Evolutionary conservation across 2,113 vertebrate genomes (phyloP).

Genomic region (Jacana jacana): DNA sequence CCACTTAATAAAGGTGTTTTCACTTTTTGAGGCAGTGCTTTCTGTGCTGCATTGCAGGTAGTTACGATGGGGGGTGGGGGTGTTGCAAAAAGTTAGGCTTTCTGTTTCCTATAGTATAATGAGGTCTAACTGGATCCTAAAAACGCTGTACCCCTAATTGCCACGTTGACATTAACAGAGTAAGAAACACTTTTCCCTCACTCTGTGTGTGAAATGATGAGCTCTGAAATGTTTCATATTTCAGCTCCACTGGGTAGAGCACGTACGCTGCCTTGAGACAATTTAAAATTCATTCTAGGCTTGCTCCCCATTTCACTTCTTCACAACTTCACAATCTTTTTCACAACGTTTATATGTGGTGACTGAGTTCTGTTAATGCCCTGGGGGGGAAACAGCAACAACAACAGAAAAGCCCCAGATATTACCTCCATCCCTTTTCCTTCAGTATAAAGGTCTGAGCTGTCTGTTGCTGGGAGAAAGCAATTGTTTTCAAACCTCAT

Average conservation of each 20-base stretch:
- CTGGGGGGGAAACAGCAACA: neutral
- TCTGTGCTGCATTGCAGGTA: neutral
- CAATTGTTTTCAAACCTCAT: constrained; percentile 54
- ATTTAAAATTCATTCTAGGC: neutral
- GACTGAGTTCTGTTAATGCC: neutral
- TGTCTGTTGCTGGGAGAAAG: constrained; percentile 13
- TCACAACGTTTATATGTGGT: neutral
- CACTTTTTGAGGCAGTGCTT: neutral
- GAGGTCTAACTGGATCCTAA: constrained; percentile 3
- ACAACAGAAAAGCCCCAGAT: neutral
- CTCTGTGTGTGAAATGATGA: neutral
- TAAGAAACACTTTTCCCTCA: neutral
- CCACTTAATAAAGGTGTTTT: neutral
- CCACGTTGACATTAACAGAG: constrained; percentile 27
- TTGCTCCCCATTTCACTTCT: neutral
- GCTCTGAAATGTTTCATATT: neutral
- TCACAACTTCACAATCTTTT: neutral
- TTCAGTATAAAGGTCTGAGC: neutral
- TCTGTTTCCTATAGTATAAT: neutral
- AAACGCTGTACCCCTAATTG: constrained; percentile 59
- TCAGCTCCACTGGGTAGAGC: neutral
- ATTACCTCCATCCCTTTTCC: neutral
- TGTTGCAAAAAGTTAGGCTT: neutral
- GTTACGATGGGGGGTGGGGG: neutral
- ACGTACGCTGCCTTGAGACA: neutral